phyloP scores from a whole-genome alignment of 1,140 invertebrate genomes.

The Acromyrmex charruanus region DNA sequence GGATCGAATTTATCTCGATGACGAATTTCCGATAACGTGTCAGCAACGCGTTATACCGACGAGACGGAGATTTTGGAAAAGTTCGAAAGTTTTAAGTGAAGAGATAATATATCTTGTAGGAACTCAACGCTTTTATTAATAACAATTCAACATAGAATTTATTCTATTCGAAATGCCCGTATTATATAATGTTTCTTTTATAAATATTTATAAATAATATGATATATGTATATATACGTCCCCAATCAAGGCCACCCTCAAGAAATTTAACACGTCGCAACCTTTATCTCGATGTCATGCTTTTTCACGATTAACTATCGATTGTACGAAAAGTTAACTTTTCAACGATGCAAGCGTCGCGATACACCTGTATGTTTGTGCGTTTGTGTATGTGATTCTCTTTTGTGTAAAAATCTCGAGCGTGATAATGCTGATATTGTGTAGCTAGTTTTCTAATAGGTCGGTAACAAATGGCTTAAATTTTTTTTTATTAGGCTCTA shows the following conservation, averaged over 20 bases:
- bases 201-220: conserved; percentile 84
- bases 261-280: conserved; percentile 37
- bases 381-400: background rate
- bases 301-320: conserved; percentile 47
- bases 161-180: conserved; percentile 81
- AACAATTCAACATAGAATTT: conserved; percentile 81
- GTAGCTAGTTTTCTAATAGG: conserved; percentile 24
- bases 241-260: conserved; percentile 26
- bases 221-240: conserved; percentile 62
- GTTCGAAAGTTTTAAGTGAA: conserved; percentile 66
- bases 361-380: background rate
- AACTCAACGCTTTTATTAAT: conserved; percentile 84
- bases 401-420: background rate
- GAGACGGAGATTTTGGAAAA: conserved; percentile 31
- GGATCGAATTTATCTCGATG: conserved; percentile 28
- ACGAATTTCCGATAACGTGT: background rate
- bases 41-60: background rate
- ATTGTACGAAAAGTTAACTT: conserved; percentile 46
- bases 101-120: conserved; percentile 77
- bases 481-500: conserved; percentile 56
- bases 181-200: conserved; percentile 81
- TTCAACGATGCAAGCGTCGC: conserved; percentile 1
- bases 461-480: conserved; percentile 40
- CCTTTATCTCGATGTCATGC: conserved; percentile 20
- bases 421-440: background rate